These are phyloP conservation scores for Acanthurus tractus DNA, from an alignment of 2,797 vertebrate genomes.

Conservation along the genomic window DNA sequence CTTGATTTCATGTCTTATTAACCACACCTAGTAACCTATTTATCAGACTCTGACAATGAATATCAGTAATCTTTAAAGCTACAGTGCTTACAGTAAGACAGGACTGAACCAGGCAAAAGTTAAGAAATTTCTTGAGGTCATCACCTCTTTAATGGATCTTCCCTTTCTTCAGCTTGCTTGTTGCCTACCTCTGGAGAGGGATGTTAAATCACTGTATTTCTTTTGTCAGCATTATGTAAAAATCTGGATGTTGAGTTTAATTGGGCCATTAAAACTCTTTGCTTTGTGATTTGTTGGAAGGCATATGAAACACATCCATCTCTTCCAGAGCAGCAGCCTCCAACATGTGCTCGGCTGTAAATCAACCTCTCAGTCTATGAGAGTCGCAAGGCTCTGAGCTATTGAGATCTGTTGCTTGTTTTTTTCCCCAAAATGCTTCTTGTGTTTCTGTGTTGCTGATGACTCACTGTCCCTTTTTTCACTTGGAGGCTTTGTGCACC, in stretches of 20 bases:
- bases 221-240: constrained; percentile 57
- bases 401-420: constrained; percentile 11
- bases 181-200: constrained; percentile 36
- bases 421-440: constrained; percentile 25
- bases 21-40: too few relatives aligned
- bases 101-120: not conserved
- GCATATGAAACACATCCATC: constrained; percentile 34
- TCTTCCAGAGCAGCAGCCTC: constrained; percentile 30
- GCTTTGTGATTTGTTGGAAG: constrained; percentile 27
- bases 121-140: constrained; percentile 15
- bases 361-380: constrained; percentile 27
- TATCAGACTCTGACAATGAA: not conserved
- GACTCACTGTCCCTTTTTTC: constrained; percentile 50
- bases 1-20: too few relatives aligned
- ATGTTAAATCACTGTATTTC: constrained; percentile 37
- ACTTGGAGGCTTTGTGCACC: constrained; percentile 46
- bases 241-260: constrained; percentile 36
- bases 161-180: constrained; percentile 14
- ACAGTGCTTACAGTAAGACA: not conserved
- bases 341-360: constrained; percentile 48
- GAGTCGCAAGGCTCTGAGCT: constrained; percentile 22
- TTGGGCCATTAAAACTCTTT: constrained; percentile 38
- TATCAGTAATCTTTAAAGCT: not conserved
- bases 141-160: constrained; percentile 10
- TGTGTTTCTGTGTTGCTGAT: constrained; percentile 26